Percentiles rank a stretch among this genome's conserved stretches.
Evolutionary conservation across 2,113 vertebrate genomes (phyloP).

Genomic region (Hippopotamus amphibius): DNA sequence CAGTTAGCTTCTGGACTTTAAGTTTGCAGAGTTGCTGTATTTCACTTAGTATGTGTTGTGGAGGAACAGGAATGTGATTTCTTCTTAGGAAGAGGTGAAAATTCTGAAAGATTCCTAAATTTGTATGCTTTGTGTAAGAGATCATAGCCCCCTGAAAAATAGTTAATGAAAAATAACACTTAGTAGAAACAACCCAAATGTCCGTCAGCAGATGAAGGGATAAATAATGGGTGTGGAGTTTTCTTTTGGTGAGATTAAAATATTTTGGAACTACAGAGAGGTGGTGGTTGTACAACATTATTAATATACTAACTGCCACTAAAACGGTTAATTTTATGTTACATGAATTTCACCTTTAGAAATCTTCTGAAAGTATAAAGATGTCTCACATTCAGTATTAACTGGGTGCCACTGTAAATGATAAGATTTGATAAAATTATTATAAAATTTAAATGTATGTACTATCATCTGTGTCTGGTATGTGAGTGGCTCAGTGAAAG

Average conservation of each 20-base stretch:
- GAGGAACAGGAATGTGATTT: background rate
- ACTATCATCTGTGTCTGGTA: background rate
- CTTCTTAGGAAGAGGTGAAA: background rate
- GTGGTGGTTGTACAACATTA: background rate
- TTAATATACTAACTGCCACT: background rate
- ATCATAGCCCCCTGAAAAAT: background rate
- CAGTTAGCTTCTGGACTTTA: background rate
- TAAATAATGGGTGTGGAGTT: background rate
- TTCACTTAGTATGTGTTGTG: background rate
- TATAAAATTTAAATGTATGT: background rate
- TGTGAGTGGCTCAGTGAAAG: background rate
- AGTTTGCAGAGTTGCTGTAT: background rate
- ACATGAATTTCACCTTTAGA: constrained; percentile 1
- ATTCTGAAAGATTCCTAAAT: constrained; percentile 37
- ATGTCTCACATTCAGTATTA: background rate
- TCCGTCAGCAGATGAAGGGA: background rate
- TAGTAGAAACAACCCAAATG: background rate
- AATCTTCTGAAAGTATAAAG: background rate
- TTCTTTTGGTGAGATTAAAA: background rate
- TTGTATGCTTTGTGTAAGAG: background rate
- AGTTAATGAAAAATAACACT: constrained; percentile 7
- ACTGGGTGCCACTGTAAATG: background rate
- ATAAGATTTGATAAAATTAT: background rate
- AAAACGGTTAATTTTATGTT: constrained; percentile 21
- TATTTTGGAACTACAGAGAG: constrained; percentile 3